Percentiles rank a stretch among this genome's conserved stretches.
Conservation (phyloP, 2,888 invertebrate genomes). For the Chaetoderma sp. region DNA sequence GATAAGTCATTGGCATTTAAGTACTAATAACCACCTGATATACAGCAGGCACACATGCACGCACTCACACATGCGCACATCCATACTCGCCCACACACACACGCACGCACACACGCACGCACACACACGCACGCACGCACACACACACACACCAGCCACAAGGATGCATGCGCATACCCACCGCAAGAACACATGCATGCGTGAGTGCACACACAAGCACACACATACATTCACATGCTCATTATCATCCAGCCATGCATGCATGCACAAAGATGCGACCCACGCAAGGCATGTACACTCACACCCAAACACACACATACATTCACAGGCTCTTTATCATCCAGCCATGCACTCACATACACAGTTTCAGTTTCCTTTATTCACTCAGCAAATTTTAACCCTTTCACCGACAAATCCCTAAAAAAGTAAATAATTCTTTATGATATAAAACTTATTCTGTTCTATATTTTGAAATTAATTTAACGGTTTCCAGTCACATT, state of each 20-base stretch:
- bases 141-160: background rate
- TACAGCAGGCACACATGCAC: background rate
- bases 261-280: background rate
- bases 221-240: background rate
- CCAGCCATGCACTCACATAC: slow-evolving; percentile 3
- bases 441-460: no score
- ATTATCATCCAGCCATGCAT: background rate
- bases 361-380: no score
- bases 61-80: background rate
- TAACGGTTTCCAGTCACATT: no score
- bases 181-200: background rate
- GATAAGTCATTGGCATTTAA: background rate
- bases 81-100: no score
- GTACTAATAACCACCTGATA: background rate
- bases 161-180: background rate
- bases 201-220: background rate
- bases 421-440: no score
- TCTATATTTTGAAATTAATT: no score
- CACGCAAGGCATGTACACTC: background rate
- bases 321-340: background rate
- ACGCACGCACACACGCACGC: background rate
- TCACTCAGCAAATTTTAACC: no score
- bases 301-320: slow-evolving; percentile 11
- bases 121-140: background rate
- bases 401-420: no score